Evolutionary conservation across 2,797 vertebrate species (phyloP), one percentile per base, ranked within the genome.

Genomic region (Darevskia nairensis): DNA sequence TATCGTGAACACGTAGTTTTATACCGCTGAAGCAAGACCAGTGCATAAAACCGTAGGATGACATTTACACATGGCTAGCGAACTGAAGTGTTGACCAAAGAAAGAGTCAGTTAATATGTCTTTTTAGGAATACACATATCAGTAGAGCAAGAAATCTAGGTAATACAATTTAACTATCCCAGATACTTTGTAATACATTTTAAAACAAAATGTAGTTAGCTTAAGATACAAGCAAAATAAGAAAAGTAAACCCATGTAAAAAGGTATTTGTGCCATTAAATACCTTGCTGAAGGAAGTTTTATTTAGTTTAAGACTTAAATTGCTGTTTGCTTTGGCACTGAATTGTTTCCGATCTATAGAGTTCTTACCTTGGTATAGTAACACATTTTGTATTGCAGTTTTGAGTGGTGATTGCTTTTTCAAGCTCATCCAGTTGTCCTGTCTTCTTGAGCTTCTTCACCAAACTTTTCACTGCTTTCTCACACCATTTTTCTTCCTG

Each of bases 401-500:
- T 99, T 94, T 99, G 99, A 82, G 98, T 98, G 90, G 98, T 99
- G 96, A 99, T 98, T 79, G 98, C 98, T 95, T 99, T 99, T 96
- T 99, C 99, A 59, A 99, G 98, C 96, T 99, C 99, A 86, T 99
- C 99, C 95, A 99, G 97, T 94, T 99, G 98, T 84, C 99, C 98
- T 0, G 98, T 99, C 95, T 99, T 99, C 98, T 99, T 99, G 8
- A 99, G 96, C 96, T 99, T 99, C 97, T 99, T 99, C 93, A 99
- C 99, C 96, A 99, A 94, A 93, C 98, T 99, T 95, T 99, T 99
- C 86, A 99, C 98, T 0, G 99, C 99, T 93, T 99, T 99, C 89
- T 99, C 99, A 72, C 98, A 99, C 99, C 99, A 99, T 88, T 99
- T 99, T 79, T 99, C 99, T 95, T 99, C 99, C 95, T 99, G 99